Conservation (phyloP, 2,797 vertebrate species). For the Oreochromis grahami region DNA sequence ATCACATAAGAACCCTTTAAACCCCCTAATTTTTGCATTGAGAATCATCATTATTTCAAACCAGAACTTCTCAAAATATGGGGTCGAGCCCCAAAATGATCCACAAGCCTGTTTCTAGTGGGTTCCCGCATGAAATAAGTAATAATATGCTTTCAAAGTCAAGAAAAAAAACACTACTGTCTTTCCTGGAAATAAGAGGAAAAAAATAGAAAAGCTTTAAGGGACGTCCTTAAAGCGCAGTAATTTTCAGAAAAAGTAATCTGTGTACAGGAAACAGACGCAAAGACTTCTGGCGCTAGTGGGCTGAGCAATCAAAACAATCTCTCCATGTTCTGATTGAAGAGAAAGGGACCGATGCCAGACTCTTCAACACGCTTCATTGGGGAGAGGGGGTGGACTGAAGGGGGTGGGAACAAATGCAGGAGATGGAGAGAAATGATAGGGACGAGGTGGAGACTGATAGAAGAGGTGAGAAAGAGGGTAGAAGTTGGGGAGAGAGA, state of each 20-base stretch:
- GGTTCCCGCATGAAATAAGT: constrained; percentile 52
- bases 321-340: constrained; percentile 62
- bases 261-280: constrained; percentile 67
- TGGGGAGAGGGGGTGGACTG: not conserved
- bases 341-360: constrained; percentile 37
- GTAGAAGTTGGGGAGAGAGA: not conserved
- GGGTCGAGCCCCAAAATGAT: constrained; percentile 16
- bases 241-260: constrained; percentile 61
- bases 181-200: constrained; percentile 36
- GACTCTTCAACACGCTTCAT: constrained; percentile 35
- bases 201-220: not conserved
- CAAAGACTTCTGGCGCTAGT: constrained; percentile 66
- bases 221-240: constrained; percentile 42
- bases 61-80: constrained; percentile 24
- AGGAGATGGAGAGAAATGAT: constrained; percentile 10
- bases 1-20: not conserved
- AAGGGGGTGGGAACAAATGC: not conserved
- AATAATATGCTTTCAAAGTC: constrained; percentile 48
- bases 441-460: not conserved
- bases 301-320: constrained; percentile 72
- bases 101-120: constrained; percentile 40
- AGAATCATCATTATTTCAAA: constrained; percentile 27
- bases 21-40: constrained; percentile 10
- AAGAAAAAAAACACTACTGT: constrained; percentile 27
- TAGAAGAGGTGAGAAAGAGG: not conserved